Evolutionary conservation across 2,113 vertebrate genomes (phyloP), one percentile per base, ranked within the genome.

Genomic region (Psettodes erumei): DNA sequence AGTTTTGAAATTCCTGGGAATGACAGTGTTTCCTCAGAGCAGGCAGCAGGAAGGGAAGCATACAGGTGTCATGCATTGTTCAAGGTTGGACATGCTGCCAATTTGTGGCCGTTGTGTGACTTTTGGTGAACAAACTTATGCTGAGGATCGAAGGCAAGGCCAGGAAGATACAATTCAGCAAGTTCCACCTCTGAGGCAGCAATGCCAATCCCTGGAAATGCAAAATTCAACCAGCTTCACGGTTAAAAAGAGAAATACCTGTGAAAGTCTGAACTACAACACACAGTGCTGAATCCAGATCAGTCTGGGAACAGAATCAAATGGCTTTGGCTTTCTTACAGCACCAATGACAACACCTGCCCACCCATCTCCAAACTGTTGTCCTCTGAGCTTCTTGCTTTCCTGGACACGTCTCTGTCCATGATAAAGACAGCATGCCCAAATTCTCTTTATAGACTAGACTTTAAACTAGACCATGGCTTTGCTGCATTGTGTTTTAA

Each of bases 301-400:
- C 56, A 73, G 60, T 30, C 59, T 55, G 51, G n/a, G 40, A n/a
- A 75, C 69, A 54, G 42, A 73, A n/a, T 73, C 35, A 55, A 79
- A 77, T 65, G 69, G 43, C 81, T 84, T 80, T 82, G 72, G 72
- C 70, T 77, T 79, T 77, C 73, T 72, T 15, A 54, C 30, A 80
- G 53, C 56, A 42, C 67, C 67, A 55, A 35, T 58, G 40, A 45
- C 43, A 62, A 67, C 43, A 51, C 71, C 56, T 37, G 45, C 16
- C 50, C 63, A 51, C 65, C 54, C 66, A 28, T 47, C 64, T 65
- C 8, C 23, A 21, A 5, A 6, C 28, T 40, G 59, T 19, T 55
- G 61, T 69, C 56, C 33, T 56, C 42, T 0, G 50, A 66, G 37
- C 27, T 43, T 50, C 54, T 45, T 37, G 25, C 66, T 70, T 35